Percentiles rank a stretch among this genome's conserved stretches.
Conservation (phyloP, 2,797 vertebrate species). For the Lindbergichthys nudifrons region DNA sequence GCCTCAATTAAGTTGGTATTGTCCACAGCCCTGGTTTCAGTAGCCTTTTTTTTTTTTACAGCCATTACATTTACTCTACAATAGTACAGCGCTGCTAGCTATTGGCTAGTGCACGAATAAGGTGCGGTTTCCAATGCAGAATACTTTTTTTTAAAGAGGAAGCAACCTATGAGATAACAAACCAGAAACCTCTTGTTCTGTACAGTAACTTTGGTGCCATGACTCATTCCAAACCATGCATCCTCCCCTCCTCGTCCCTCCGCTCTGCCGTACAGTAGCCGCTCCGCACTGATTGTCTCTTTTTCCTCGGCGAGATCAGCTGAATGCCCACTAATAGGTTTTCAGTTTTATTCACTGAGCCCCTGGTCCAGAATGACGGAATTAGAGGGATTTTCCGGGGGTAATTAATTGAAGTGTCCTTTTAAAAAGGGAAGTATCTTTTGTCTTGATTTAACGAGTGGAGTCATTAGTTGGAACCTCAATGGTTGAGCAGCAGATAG, state of each 20-base stretch:
- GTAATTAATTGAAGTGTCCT: slow-evolving; percentile 82
- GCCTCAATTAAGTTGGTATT: too few species aligned
- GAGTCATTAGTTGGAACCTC: slow-evolving; percentile 68
- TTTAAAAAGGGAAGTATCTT: slow-evolving; percentile 73
- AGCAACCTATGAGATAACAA: not conserved
- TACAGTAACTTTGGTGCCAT: not conserved
- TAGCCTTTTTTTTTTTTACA: not conserved
- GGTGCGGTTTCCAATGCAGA: not conserved
- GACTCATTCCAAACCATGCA: slow-evolving; percentile 4
- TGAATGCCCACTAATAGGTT: slow-evolving; percentile 81
- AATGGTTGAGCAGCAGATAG: slow-evolving; percentile 37
- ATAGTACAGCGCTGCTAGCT: not conserved
- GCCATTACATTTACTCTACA: not conserved
- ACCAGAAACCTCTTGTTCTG: not conserved
- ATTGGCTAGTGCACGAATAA: not conserved
- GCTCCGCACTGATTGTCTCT: slow-evolving; percentile 68
- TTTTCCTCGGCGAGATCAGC: slow-evolving; percentile 68
- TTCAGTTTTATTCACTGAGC: slow-evolving; percentile 81
- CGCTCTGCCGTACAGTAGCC: slow-evolving; percentile 41
- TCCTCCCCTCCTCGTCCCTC: slow-evolving; percentile 9
- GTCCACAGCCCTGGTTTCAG: not conserved
- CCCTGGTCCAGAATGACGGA: slow-evolving; percentile 74
- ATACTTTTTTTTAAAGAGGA: not conserved
- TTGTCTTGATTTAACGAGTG: slow-evolving; percentile 75
- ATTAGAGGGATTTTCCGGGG: slow-evolving; percentile 74